phyloP scores from a whole-genome alignment of 2,113 vertebrate genomes.

The Scomber colias region DNA sequence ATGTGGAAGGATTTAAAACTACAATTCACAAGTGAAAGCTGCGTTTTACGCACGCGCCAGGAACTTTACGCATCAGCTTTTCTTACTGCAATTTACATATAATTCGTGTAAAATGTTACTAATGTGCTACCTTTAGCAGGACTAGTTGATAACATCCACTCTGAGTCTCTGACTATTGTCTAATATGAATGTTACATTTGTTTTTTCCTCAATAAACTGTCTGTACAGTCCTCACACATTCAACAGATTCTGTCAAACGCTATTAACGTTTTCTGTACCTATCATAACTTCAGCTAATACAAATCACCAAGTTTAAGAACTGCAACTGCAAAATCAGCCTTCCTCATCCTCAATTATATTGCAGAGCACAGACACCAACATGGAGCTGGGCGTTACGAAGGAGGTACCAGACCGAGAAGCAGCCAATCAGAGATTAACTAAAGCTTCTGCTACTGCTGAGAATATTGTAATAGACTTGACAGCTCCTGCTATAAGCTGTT shows the following conservation, averaged over 20 bases:
- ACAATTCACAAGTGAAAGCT: background rate
- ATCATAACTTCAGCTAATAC: background rate
- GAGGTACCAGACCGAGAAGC: constrained; percentile 67
- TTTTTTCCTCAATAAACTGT: too few relatives aligned
- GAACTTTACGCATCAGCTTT: constrained; percentile 9
- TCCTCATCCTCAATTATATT: constrained; percentile 16
- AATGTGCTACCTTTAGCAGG: background rate
- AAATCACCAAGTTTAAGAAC: background rate
- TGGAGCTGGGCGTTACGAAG: constrained; percentile 62
- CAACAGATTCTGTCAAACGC: background rate
- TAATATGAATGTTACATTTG: background rate
- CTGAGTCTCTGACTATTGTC: background rate
- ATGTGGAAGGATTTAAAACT: background rate
- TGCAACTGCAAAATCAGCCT: background rate
- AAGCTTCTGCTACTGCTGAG: constrained; percentile 45
- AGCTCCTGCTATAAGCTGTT: constrained; percentile 62
- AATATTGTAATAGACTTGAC: constrained; percentile 56
- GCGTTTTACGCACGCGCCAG: constrained; percentile 31
- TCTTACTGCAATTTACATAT: background rate
- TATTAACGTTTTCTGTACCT: background rate
- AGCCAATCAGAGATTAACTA: constrained; percentile 63
- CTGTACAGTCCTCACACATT: background rate
- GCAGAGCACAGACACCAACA: constrained; percentile 5
- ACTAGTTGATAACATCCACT: background rate
- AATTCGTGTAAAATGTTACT: too few relatives aligned